phyloP scores from a whole-genome alignment of 2,113 vertebrate genomes.

The Tragelaphus buxtoni region DNA sequence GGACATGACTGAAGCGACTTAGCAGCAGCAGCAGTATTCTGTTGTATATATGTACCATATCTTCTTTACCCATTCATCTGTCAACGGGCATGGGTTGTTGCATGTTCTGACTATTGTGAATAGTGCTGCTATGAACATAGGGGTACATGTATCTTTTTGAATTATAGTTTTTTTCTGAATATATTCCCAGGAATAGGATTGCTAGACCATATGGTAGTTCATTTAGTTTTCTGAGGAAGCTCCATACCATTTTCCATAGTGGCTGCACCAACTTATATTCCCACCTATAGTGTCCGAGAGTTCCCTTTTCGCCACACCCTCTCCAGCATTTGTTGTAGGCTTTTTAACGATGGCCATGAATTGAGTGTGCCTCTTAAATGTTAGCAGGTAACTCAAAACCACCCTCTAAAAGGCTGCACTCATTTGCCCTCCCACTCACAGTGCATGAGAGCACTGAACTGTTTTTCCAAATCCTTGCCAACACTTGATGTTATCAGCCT shows the following conservation, averaged over 20 bases:
- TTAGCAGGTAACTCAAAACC: background rate
- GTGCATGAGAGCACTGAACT: background rate
- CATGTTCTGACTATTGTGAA: background rate
- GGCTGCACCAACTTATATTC: background rate
- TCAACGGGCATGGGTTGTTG: background rate
- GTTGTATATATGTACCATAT: background rate
- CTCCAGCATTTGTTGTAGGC: background rate
- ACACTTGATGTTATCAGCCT: background rate
- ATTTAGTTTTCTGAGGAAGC: background rate
- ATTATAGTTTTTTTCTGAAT: background rate
- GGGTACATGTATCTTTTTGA: background rate
- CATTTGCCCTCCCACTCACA: background rate
- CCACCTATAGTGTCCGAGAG: background rate
- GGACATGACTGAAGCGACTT: no score
- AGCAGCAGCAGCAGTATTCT: background rate
- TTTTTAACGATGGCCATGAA: background rate
- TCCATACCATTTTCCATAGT: background rate
- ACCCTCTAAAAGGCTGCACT: background rate
- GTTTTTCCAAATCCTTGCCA: background rate
- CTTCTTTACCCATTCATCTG: background rate
- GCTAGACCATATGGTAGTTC: background rate
- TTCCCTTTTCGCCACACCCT: background rate
- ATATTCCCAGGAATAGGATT: background rate
- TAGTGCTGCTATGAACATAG: background rate
- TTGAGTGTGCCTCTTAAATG: background rate